Base-by-base conservation (phyloP, 1,140 invertebrate genomes). In the Drosophila lini region DNA sequence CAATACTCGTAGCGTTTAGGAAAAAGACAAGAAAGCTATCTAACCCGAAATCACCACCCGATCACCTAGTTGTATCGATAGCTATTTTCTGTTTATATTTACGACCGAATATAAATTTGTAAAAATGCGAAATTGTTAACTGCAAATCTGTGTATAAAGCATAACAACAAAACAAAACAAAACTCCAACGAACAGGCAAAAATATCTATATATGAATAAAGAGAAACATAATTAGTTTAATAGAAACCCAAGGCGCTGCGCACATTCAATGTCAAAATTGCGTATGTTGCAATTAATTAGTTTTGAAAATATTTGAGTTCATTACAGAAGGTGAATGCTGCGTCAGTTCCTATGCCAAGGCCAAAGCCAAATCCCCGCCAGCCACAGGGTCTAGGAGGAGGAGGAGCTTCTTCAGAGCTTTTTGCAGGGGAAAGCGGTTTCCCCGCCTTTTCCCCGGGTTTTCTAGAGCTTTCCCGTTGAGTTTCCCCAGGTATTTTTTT, bases 1-100 rank as follows among this genome's bases (percentile, higher is more conserved):
- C 56, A 85, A 85, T 85, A 85, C 82, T 85, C 82, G 82, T 85
- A 85, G 82, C 62, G 61, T 76, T 77, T 77, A 77, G 63, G 69
- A 85, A 50, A 68, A 62, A 78, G 45, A 62, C 44, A 67, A 38
- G 52, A 53, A 61, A 71, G 53, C 63, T 36, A 34, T 53, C 56
- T 45, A 32, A 74, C 38, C 22, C 69, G 22, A 31, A 32, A 16
- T 40, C 69, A 15, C 45, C 41, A 73, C 36, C 38, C 71, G 42
- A 61, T 47, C 50, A 73, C 13, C 61, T 61, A 64, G 38, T 38
- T 59, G 16, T 48, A 62, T 45, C 41, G 36, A 22, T 63, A 59
- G 62, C 74, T 56, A 77, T 77, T 77, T 77, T 77, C 74, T 68
- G 63, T 77, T 77, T 76, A 77, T 77, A 77, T 77, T 77, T 76